Evolutionary conservation across 1,140 invertebrate species (phyloP), one percentile per base, ranked within the genome.

Genomic region (Ridgeia piscesae): DNA sequence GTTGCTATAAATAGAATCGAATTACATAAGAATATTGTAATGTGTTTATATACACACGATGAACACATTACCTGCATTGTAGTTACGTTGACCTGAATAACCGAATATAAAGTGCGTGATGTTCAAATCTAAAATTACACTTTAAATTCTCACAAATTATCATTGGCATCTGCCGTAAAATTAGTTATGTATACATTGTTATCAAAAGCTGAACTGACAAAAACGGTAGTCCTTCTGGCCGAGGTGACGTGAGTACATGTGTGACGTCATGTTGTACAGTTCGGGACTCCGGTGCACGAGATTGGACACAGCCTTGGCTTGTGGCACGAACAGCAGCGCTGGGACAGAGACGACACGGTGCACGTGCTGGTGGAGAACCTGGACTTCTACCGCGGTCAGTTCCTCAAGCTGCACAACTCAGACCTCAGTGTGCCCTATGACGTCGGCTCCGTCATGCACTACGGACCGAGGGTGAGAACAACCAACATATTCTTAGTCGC

Each of bases 261-360:
- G 34, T n/a, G n/a, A n/a, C 27, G 58, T 4, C 58, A 31, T 48
- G 21, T 27, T 35, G 34, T 48, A n/a, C n/a, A 93, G 91, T 33
- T 88, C 34, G 93, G 35, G 33, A 92, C 93, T 42, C n/a, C 92
- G 27, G 91, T 94, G 0, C 95, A 96, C 93, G 95, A 96, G 93
- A 95, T 96, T 8, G 95, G 95, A 21, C 95, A 96, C 92, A 94
- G 95, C 31, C 94, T 96, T 27, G 95, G 95, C 17, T 95, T 96
- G 93, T 95, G 94, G 94, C 95, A 96, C 92, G 96, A 96, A 58
- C 96, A 96, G 94, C 94, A 95, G 90, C 91, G 95, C 91, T 94
- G 94, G 35, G 95, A 95, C 92, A 92, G 95, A 34, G 95, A 96
- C 91, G 93, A 94, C 35, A 93, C 94, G 92, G 93, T 96, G 90